Base-by-base conservation (phyloP, 2,113 vertebrate species). In the Columba livia region DNA sequence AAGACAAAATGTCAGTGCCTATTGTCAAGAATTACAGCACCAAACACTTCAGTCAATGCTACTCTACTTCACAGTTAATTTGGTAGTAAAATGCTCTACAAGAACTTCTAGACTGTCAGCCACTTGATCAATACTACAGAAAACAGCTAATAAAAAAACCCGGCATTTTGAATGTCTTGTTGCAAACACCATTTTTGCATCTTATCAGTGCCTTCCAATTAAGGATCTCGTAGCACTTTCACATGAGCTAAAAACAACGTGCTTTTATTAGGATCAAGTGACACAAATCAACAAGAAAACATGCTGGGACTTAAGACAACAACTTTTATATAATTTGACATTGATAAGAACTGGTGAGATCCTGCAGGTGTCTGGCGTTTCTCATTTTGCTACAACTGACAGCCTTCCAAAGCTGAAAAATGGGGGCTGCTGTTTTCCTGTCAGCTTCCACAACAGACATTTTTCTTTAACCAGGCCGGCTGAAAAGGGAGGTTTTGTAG, bases 61-160 rank as follows among this genome's bases (percentile, higher is more conserved):
- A 96, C 93, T 85, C 95, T 95, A 93, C 85, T 97, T 96, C 95
- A 97, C 97, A 97, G 95, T 96, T 95, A 86, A 88, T 94, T 95
- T 95, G 95, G 96, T 95, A 96, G 87, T 94, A 95, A 94, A 96
- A 95, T 54, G 79, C 51, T 94, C 89, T 89, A 94, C 79, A 89
- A 65, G 85, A 93, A 96, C 62, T 75, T 85, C 83, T 87, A 96
- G 89, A 75, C 94, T 64, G 71, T 84, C 93, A 91, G 92, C 95
- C 88, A 94, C 78, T 86, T 48, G 53, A 90, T 83, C 83, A 96
- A 61, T 51, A 83, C 79, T 87, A 95, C 74, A 88, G 83, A 51
- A 88, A 93, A 84, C 23, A 90, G 74, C 70, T 88, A 92, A 81
- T 0, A 61, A 85, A 84, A 31, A 74, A 69, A 26, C 8, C 64